These are phyloP conservation scores for Stomorhina lunata DNA, from an alignment of 2,888 invertebrate species.

Conservation along the genomic window DNA sequence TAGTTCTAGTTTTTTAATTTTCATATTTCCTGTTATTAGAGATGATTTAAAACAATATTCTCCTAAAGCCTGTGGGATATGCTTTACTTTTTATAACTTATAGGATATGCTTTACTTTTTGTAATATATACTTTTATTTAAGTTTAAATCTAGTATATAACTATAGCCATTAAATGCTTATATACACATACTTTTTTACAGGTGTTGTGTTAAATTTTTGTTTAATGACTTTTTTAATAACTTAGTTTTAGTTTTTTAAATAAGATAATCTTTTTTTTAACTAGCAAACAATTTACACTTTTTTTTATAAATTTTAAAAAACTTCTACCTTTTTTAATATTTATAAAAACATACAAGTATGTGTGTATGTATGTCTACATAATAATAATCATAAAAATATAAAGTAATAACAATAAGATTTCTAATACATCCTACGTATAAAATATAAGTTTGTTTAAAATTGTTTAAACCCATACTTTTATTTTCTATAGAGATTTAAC, in stretches of 20 bases:
- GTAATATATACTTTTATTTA: not conserved
- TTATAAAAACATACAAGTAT: no score
- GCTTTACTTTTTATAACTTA: not conserved
- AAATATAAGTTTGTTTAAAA: constrained; percentile 19
- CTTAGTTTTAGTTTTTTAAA: not conserved
- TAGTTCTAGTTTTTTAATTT: not conserved
- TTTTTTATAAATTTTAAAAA: not conserved
- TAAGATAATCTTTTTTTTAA: not conserved
- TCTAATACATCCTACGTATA: constrained; percentile 23
- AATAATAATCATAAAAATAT: constrained; percentile 22
- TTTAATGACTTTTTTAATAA: constrained; percentile 20
- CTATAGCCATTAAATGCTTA: constrained; percentile 31
- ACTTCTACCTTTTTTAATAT: no score
- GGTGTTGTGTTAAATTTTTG: constrained; percentile 47
- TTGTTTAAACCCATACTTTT: not conserved
- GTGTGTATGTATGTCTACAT: not conserved
- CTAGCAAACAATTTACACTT: constrained; percentile 56
- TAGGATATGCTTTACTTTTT: not conserved
- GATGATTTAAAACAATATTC: not conserved
- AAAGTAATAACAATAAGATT: constrained; percentile 18
- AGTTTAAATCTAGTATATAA: not conserved
- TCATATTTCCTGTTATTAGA: not conserved
- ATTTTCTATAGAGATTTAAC: no score
- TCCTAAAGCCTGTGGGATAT: not conserved
- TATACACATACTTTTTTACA: constrained; percentile 27